phyloP scores from a whole-genome alignment of 2,113 vertebrate genomes.

The Cricetomys ansorgei region DNA sequence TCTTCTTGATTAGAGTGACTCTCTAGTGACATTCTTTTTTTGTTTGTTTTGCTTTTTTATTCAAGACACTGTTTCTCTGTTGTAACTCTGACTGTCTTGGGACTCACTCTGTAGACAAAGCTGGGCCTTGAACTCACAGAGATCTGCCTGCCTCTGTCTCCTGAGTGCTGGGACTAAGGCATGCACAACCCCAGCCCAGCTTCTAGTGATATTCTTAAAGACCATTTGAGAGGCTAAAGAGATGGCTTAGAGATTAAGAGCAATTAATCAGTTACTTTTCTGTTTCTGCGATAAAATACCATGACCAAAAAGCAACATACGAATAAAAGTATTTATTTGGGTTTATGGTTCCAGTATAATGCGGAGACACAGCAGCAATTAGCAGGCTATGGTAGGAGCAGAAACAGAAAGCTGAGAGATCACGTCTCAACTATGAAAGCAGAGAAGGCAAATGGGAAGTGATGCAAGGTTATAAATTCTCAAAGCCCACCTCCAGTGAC shows the following conservation, averaged over 20 bases:
- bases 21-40: fast-evolving
- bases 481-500: neutral
- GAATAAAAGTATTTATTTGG: neutral
- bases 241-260: neutral
- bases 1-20: neutral
- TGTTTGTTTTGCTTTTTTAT: too few relatives aligned
- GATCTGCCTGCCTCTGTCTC: too few relatives aligned
- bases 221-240: neutral
- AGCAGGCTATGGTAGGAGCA: neutral
- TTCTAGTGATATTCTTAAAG: neutral
- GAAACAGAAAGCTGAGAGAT: neutral
- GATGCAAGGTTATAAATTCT: neutral
- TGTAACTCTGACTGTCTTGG: too few relatives aligned
- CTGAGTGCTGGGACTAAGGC: too few relatives aligned
- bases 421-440: neutral
- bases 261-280: neutral
- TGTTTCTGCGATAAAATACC: neutral
- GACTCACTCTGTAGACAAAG: too few relatives aligned
- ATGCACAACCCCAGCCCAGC: too few relatives aligned
- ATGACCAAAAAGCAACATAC: neutral
- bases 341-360: neutral
- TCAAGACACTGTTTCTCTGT: too few relatives aligned
- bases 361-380: neutral
- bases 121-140: too few relatives aligned
- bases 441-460: neutral